These are phyloP conservation scores for Nebria salina DNA, from an alignment of 2,888 invertebrate species.

Conservation along the genomic window DNA sequence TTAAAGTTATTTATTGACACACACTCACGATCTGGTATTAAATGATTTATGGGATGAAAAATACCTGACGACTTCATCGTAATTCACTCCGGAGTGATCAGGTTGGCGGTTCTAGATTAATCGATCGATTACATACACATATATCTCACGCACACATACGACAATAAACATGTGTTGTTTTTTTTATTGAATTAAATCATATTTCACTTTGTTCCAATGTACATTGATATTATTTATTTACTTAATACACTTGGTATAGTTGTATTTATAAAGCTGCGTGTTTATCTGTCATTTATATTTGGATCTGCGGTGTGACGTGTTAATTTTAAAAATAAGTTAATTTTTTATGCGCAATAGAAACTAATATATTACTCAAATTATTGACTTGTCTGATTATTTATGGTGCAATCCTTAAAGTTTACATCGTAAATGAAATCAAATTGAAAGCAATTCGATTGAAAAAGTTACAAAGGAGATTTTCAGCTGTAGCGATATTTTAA, in stretches of 20 bases:
- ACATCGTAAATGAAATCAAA: background rate
- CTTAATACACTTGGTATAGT: background rate
- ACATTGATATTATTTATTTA: background rate
- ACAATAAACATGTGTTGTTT: background rate
- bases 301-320: constrained; percentile 6
- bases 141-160: background rate
- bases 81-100: background rate
- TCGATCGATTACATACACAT: constrained; percentile 2
- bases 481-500: no score
- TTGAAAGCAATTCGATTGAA: no score
- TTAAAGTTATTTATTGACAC: background rate
- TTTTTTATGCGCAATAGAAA: constrained; percentile 2
- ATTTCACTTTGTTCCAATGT: background rate
- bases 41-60: constrained; percentile 13
- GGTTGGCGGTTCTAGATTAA: constrained; percentile 12
- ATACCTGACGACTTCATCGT: constrained; percentile 13
- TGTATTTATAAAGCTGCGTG: constrained; percentile 8
- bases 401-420: background rate
- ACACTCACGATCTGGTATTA: background rate
- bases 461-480: no score
- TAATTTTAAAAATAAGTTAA: background rate
- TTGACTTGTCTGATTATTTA: background rate
- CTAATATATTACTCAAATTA: background rate
- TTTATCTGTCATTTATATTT: constrained; percentile 18
- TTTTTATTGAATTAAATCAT: background rate